Conservation (phyloP, 2,797 vertebrate species). For the Heliangelus exortis region DNA sequence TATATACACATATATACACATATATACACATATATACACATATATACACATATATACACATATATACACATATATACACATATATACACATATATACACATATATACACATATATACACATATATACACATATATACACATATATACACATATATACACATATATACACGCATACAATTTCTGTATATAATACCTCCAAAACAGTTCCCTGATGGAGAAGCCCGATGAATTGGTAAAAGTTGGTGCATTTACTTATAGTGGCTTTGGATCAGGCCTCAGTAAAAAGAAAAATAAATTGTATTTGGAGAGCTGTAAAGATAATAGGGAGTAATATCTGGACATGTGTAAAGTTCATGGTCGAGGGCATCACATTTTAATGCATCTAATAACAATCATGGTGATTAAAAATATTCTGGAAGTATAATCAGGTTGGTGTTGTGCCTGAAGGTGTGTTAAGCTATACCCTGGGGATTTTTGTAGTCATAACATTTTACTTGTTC, state of each 20-base stretch:
- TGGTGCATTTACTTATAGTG: not conserved
- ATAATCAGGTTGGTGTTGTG: not conserved
- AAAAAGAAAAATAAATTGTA: not conserved
- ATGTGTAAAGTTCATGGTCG: not conserved
- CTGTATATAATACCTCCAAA: not conserved
- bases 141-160: conserved; percentile 42
- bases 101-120: too few relatives aligned
- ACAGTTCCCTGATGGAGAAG: not conserved
- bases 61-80: too few relatives aligned
- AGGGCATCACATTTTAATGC: not conserved
- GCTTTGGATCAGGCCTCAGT: not conserved
- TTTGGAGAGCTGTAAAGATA: not conserved
- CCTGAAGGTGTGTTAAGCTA: not conserved
- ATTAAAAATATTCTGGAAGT: not conserved
- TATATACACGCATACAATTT: conserved; percentile 31
- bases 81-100: conserved; percentile 42
- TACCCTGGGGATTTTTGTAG: not conserved
- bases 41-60: conserved; percentile 42
- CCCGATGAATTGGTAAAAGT: not conserved
- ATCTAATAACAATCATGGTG: not conserved
- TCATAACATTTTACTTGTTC: not conserved
- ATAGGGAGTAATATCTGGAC: not conserved
- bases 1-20: conserved; percentile 42
- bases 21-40: too few relatives aligned
- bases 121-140: too few relatives aligned